Conservation (phyloP, 2,888 invertebrate species). For the Drosophila histrio region DNA sequence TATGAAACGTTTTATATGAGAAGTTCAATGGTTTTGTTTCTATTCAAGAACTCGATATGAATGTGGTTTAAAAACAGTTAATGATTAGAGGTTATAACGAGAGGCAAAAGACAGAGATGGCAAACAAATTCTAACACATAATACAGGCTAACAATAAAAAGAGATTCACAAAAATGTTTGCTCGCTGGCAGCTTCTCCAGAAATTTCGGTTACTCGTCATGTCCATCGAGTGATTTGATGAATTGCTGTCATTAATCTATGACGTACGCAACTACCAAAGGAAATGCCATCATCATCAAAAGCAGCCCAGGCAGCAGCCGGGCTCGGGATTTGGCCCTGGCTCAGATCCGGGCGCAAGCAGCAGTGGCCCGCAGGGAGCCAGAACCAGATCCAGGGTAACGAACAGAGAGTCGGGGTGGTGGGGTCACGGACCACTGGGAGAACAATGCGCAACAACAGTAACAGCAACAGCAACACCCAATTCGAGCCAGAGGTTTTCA, state of each 20-base stretch:
- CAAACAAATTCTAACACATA: conserved; percentile 12
- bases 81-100: conserved; percentile 1
- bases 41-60: background rate
- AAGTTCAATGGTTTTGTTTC: background rate
- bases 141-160: conserved; percentile 33
- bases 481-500: conserved; percentile 23
- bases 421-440: conserved; percentile 31
- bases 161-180: conserved; percentile 57
- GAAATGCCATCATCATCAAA: conserved; percentile 81
- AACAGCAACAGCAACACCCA: conserved; percentile 33
- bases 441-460: conserved; percentile 47
- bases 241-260: conserved; percentile 85
- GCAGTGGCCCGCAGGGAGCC: conserved; percentile 53
- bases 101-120: conserved; percentile 23
- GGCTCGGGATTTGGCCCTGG: conserved; percentile 8
- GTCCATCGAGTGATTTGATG: conserved; percentile 85
- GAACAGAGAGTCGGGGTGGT: conserved; percentile 9
- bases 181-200: conserved; percentile 66
- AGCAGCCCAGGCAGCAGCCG: conserved; percentile 73
- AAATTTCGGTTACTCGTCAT: conserved; percentile 82
- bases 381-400: conserved; percentile 23
- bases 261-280: conserved; percentile 84
- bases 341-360: conserved; percentile 31
- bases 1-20: too few relatives aligned
- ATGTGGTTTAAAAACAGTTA: background rate